Base-by-base conservation (phyloP, 2,888 invertebrate genomes). In the Acanthosepion pharaonis region DNA sequence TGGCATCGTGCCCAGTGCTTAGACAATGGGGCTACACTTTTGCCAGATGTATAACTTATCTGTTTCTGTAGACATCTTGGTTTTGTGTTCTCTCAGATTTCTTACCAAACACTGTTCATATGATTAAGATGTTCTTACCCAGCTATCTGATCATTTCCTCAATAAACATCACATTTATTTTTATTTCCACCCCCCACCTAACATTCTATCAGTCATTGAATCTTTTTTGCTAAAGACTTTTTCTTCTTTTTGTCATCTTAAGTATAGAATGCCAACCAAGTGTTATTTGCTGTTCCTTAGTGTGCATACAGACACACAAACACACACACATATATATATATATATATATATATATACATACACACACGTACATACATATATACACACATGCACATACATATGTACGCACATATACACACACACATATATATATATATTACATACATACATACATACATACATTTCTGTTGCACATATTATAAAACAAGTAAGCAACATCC, bases 61-160 rank as follows among this genome's bases (percentile, higher is more conserved):
- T 78, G 78, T 18, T 78, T 78, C n/a, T 78, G 78, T n/a, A n/a
- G 15, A n/a, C 78, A 78, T 78, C 33, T 78, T 78, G 78, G n/a
- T 78, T 78, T 78, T 78, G n/a, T 18, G 5, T 3, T 33, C 78
- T 33, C 78, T 78, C 78, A 78, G 78, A 78, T 78, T 78, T 78
- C 78, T 78, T 78, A n/a, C n/a, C n/a, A 78, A 78, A 78, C 78
- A 78, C 78, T 33, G 5, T 59, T 78, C 5, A 18, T n/a, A 78
- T 78, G 78, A 78, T 78, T 78, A 78, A 78, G n/a, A 78, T 78
- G 78, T 78, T 78, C 78, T 78, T 33, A 78, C 78, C 15, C 23
- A 33, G 78, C n/a, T 78, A 78, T 78, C 78, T n/a, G 78, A 78
- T 78, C 78, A 78, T 78, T 78, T 78, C 33, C n/a, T n/a, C 78